These are phyloP conservation scores for western clawed frog (Xenopus tropicalis) DNA, from an alignment of 2,113 vertebrate species.

Conservation along the genomic window DNA sequence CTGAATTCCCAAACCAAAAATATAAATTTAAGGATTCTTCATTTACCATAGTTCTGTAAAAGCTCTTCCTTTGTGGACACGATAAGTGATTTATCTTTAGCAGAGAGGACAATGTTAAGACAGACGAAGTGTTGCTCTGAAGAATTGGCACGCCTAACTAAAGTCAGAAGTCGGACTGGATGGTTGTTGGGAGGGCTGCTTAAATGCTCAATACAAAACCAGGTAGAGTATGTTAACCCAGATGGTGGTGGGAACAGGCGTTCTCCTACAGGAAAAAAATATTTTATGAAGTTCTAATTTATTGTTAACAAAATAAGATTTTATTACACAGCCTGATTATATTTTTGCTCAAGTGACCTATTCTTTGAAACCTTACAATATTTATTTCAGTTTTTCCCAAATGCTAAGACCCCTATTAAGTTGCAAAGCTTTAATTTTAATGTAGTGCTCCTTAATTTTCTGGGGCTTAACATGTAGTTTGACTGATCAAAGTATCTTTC, in stretches of 20 bases:
- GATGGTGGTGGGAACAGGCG: conserved; percentile 92
- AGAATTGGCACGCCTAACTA: conserved; percentile 86
- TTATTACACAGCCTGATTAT: too few species aligned
- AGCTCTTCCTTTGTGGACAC: conserved; percentile 96
- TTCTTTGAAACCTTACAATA: too few species aligned
- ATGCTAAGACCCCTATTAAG: too few species aligned
- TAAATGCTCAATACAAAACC: conserved; percentile 96
- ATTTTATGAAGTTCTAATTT: conserved; percentile 21
- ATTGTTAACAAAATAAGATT: neutral
- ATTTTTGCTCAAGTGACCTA: too few species aligned
- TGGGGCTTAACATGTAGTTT: too few species aligned
- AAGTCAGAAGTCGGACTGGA: conserved; percentile 83
- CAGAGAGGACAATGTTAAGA: conserved; percentile 83
- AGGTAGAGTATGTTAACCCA: conserved; percentile 89
- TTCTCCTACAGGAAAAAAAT: conserved; percentile 84
- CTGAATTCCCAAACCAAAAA: too few species aligned
- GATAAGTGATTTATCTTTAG: conserved; percentile 87
- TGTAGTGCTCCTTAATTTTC: too few species aligned
- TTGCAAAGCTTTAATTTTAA: too few species aligned
- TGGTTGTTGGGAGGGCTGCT: conserved; percentile 78
- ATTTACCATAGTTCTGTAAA: conserved; percentile 86
- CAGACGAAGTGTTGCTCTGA: conserved; percentile 96
- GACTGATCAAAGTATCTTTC: too few species aligned
- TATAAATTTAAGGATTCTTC: too few species aligned
- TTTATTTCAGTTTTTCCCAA: too few species aligned